Evolutionary conservation across 2,888 invertebrate species (phyloP), one percentile per base, ranked within the genome.

Genomic region (Eupithecia centaureata): DNA sequence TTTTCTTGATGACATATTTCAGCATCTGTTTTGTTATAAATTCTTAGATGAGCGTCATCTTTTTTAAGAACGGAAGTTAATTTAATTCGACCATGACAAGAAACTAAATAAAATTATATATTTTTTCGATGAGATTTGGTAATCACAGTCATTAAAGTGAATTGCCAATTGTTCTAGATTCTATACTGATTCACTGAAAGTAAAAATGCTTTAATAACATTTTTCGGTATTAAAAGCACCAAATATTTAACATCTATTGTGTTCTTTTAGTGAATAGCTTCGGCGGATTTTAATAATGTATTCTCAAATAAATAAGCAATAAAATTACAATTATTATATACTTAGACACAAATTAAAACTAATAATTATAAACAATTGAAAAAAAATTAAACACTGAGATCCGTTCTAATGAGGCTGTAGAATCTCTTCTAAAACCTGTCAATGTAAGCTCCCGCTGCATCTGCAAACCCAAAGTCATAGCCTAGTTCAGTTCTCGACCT

Each of bases 1-100:
- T 18, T 32, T 61, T 58, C 66, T 71, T 54, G 42, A 60, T 59
- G 71, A 73, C 70, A 72, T 76, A 72, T 76, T 73, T 71, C 68
- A 78, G 64, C 76, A 81, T 81, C 72, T 81, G 78, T 80, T 80
- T 76, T 75, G 68, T 75, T 77, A 77, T 77, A 81, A 78, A 83
- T 82, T 82, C 75, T 78, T 79, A 63, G 73, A 68, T 63, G 79
- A 78, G 79, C 81, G 73, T 79, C 75, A n/a, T n/a, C 77, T 76
- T 79, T 76, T 73, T 72, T 77, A 73, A 64, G 70, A 78, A 77
- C 76, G 75, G 76, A 78, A 77, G 76, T 79, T 75, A 67, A 76
- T 78, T 78, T 74, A 72, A 78, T 79, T 56, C 38, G 69, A 69
- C 71, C 68, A 68, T 71, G 75, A 79, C 75, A 77, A 75, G 66